Evolutionary conservation across 2,797 vertebrate genomes (phyloP).

Genomic region (Catamblyrhynchus diadema): DNA sequence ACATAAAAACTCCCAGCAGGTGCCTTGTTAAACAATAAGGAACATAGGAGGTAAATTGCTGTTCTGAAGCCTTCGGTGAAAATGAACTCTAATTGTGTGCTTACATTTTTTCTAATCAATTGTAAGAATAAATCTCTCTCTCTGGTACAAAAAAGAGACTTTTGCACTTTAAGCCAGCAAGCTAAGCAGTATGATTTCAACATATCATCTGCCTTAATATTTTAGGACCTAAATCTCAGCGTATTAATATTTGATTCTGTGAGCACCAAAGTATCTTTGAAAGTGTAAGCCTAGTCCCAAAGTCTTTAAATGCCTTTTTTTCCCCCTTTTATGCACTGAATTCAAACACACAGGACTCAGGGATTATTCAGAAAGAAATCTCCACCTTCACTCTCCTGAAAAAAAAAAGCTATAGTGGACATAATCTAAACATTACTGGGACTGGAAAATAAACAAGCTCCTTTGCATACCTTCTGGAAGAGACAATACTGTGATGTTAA

Average conservation of each 20-base stretch:
- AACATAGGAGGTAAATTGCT: conserved; percentile 32
- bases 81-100: background rate
- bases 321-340: background rate
- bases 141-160: background rate
- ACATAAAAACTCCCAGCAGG: conserved; percentile 48
- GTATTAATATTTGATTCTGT: conserved; percentile 21
- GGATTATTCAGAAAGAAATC: background rate
- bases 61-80: background rate
- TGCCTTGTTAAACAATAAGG: conserved; percentile 57
- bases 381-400: background rate
- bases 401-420: fast-evolving
- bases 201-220: background rate
- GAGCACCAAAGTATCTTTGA: background rate
- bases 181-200: background rate
- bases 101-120: background rate
- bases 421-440: background rate
- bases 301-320: background rate
- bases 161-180: background rate
- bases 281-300: background rate
- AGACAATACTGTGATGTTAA: background rate
- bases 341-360: background rate
- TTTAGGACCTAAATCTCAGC: background rate
- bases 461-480: background rate
- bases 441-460: background rate
- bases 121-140: background rate